A percentile compares a stretch with the other conserved stretches of the same genome.
phyloP scores from a whole-genome alignment of 2,113 vertebrate genomes.

The Hemichromis elongatus region DNA sequence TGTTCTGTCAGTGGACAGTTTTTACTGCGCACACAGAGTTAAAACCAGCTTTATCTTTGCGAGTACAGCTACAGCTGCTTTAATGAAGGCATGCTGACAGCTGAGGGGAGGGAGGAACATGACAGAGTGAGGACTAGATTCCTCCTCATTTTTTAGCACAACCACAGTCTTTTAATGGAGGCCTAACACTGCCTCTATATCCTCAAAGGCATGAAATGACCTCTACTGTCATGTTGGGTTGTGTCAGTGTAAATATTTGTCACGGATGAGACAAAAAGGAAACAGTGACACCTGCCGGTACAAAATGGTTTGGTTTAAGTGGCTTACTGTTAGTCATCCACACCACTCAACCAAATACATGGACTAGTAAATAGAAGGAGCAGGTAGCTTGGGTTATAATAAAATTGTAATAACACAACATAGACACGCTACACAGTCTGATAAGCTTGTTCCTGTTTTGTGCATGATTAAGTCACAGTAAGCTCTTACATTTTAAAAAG shows the following conservation, averaged over 20 bases:
- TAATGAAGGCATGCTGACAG: not conserved
- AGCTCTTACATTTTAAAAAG: not conserved
- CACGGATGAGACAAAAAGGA: not conserved
- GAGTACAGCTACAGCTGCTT: not conserved
- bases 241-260: not conserved
- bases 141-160: not conserved
- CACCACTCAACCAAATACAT: not conserved
- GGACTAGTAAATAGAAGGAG: not conserved
- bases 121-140: not conserved
- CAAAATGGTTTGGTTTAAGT: not conserved
- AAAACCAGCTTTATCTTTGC: not conserved
- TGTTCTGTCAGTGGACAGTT: not conserved
- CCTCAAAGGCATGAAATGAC: constrained; percentile 55
- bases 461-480: not conserved
- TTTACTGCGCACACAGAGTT: not conserved
- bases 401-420: not conserved
- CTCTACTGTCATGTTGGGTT: constrained; percentile 52
- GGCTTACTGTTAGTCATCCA: not conserved
- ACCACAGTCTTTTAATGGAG: not conserved
- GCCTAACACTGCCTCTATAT: not conserved
- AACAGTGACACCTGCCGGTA: constrained; percentile 45
- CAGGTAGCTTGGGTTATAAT: not conserved
- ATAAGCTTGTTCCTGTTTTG: not conserved
- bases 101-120: not conserved
- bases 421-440: too few relatives aligned